These are phyloP conservation scores for Luffia ferchaultella DNA, from an alignment of 2,888 invertebrate species.

Conservation along the genomic window DNA sequence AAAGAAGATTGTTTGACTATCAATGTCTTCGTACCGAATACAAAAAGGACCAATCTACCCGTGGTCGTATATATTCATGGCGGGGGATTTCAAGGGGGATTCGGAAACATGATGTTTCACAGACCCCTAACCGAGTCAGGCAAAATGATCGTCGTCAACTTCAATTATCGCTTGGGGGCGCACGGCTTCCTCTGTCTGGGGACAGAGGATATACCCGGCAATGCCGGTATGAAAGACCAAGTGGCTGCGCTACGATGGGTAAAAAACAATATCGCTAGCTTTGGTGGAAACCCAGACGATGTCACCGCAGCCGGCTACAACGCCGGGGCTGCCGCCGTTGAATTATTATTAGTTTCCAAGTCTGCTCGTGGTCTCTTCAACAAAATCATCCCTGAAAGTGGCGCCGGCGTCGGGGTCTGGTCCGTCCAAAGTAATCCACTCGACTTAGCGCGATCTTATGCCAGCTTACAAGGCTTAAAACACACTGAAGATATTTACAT, in stretches of 20 bases:
- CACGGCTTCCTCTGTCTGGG: slow-evolving; percentile 5
- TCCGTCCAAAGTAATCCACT: slow-evolving; percentile 1
- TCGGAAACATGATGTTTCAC: slow-evolving; percentile 3
- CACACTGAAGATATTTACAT: slow-evolving; percentile 1
- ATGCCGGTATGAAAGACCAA: slow-evolving; percentile 7
- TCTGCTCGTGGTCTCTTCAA: slow-evolving; percentile 1
- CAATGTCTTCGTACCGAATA: slow-evolving; percentile 7
- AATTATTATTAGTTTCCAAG: not conserved
- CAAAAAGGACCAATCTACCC: not conserved
- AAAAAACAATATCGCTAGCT: too few relatives aligned
- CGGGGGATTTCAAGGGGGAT: slow-evolving; percentile 5
- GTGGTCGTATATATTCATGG: slow-evolving; percentile 6
- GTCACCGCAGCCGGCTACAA: slow-evolving; percentile 4
- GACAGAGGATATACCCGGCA: slow-evolving; percentile 3
- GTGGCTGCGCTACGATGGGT: slow-evolving; percentile 6
- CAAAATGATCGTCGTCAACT: slow-evolving; percentile 3
- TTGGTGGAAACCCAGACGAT: slow-evolving; percentile 5
- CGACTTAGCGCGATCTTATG: not conserved
- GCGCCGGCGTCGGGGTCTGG: not conserved
- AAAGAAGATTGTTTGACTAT: slow-evolving; percentile 5
- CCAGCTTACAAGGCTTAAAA: not conserved
- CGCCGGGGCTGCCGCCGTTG: slow-evolving; percentile 3
- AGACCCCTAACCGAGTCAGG: not conserved
- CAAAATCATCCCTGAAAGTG: slow-evolving; percentile 5
- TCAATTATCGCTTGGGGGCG: slow-evolving; percentile 4